Evolutionary conservation across 2,113 vertebrate genomes (phyloP), one percentile per base, ranked within the genome.

Genomic region (Oplegnathus fasciatus): DNA sequence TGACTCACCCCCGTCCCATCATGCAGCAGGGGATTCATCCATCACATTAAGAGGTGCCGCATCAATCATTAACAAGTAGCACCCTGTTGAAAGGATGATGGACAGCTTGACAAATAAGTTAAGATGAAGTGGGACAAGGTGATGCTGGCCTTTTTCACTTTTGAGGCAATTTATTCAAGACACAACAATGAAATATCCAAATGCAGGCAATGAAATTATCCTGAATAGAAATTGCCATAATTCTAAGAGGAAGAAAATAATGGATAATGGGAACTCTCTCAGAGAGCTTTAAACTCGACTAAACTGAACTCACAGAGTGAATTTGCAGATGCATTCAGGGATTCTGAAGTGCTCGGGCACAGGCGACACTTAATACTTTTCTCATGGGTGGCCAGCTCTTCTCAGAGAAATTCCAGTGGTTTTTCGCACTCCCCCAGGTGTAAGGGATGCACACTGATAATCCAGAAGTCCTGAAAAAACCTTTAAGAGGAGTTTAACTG

Each of bases 1-100:
- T 88, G 84, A 89, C 86, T 87, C 90, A 82, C 90, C 83, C 84
- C 78, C 22, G 30, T 90, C 90, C 89, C 90, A 79, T 92, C 90
- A 85, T 89, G 87, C 86, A 70, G 85, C 85, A 83, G 87, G 54
- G 71, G 74, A 84, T 89, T 91, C 93, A 93, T 94, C 93, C 91
- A 94, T 94, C 93, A 94, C 93, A 92, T 95, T 93, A 94, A 89
- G 89, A 93, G 93, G 93, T 91, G 93, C 81, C 42, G 78, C 92
- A 95, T 95, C 89, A 94, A 94, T 94, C 94, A 95, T 94, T 95
- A 93, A 94, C 93, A 88, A 92, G 93, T 83, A 90, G 89, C 82
- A 85, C 79, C 83, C 70, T 75, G 88, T 74, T 93, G 93, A 94
- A 92, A 89, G 90, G 84, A 90, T 91, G 93, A 94, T 71, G 84